A percentile compares a stretch with the other conserved stretches of the same genome.
phyloP scores from a whole-genome alignment of 1,140 invertebrate genomes.

The Drosophila parabipectinata region DNA sequence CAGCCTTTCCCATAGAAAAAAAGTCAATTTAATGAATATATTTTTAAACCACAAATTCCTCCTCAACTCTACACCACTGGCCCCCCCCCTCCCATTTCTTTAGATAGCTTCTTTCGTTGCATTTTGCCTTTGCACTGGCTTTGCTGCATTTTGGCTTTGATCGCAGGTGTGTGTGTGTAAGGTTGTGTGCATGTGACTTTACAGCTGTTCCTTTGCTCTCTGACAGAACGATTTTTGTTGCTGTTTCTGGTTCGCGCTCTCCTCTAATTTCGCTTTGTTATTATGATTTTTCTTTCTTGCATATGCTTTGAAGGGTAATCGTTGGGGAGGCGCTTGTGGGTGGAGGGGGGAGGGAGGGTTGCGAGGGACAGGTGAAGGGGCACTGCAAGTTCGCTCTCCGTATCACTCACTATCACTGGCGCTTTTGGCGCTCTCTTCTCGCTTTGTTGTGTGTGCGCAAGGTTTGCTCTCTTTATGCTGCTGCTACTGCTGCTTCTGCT shows the following conservation, averaged over 20 bases:
- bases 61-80: too few relatives aligned
- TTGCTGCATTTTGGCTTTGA: slow-evolving; percentile 11
- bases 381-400: slow-evolving; percentile 18
- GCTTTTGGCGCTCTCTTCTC: slow-evolving; percentile 11
- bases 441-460: slow-evolving; percentile 17
- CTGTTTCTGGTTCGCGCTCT: slow-evolving; percentile 28
- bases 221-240: slow-evolving; percentile 62
- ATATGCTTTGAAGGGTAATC: slow-evolving; percentile 45
- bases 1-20: not conserved
- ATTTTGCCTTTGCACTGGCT: slow-evolving; percentile 11
- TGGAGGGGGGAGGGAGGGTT: slow-evolving; percentile 27
- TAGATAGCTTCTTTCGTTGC: slow-evolving; percentile 6
- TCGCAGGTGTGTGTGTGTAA: not conserved
- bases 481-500: slow-evolving; percentile 17
- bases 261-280: slow-evolving; percentile 69
- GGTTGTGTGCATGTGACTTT: slow-evolving; percentile 6
- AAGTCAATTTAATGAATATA: not conserved
- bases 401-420: slow-evolving; percentile 27
- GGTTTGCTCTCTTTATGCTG: slow-evolving; percentile 27
- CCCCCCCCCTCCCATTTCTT: not conserved
- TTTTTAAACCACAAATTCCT: not conserved
- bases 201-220: slow-evolving; percentile 50
- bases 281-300: slow-evolving; percentile 71
- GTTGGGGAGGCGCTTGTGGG: not conserved
- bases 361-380: slow-evolving; percentile 10